These are phyloP conservation scores for Tiphia femorata DNA, from an alignment of 2,888 invertebrate genomes.

Conservation along the genomic window DNA sequence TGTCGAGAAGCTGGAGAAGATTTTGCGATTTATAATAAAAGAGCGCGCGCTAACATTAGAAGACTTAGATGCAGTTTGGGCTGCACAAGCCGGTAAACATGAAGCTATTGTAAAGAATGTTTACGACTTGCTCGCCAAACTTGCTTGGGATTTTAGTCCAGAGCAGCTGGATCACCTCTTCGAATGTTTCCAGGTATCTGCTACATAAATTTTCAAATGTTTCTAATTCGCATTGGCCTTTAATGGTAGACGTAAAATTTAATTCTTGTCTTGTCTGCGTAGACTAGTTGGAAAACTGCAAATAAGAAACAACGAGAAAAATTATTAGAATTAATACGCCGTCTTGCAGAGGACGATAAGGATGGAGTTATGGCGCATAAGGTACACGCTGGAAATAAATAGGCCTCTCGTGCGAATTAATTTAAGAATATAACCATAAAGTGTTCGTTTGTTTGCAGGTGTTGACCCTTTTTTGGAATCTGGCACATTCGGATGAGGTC, in stretches of 20 bases:
- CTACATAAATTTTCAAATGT: background rate
- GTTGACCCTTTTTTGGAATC: slow-evolving; percentile 94
- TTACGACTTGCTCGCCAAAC: slow-evolving; percentile 94
- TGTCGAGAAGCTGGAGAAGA: slow-evolving; percentile 97
- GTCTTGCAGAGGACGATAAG: slow-evolving; percentile 97
- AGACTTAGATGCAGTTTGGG: slow-evolving; percentile 97
- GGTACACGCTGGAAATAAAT: too few species aligned
- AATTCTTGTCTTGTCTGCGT: slow-evolving; percentile 38
- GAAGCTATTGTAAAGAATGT: slow-evolving; percentile 99
- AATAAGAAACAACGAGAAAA: slow-evolving; percentile 97
- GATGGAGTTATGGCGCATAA: slow-evolving; percentile 99
- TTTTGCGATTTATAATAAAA: slow-evolving; percentile 96
- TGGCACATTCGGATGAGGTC: slow-evolving; percentile 96
- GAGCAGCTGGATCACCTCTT: slow-evolving; percentile 97
- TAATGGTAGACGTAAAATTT: too few species aligned
- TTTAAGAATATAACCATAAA: too few species aligned
- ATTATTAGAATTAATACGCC: slow-evolving; percentile 91
- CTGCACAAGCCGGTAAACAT: slow-evolving; percentile 96
- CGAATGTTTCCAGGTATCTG: slow-evolving; percentile 90
- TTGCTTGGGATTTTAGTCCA: slow-evolving; percentile 98
- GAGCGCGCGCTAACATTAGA: slow-evolving; percentile 88
- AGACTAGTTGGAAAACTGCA: slow-evolving; percentile 95
- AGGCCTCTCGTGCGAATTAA: too few species aligned
- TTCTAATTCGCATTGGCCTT: background rate
- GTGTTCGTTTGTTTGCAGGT: too few species aligned